Conservation (phyloP, 2,797 vertebrate species). For the Danio tinwini region DNA sequence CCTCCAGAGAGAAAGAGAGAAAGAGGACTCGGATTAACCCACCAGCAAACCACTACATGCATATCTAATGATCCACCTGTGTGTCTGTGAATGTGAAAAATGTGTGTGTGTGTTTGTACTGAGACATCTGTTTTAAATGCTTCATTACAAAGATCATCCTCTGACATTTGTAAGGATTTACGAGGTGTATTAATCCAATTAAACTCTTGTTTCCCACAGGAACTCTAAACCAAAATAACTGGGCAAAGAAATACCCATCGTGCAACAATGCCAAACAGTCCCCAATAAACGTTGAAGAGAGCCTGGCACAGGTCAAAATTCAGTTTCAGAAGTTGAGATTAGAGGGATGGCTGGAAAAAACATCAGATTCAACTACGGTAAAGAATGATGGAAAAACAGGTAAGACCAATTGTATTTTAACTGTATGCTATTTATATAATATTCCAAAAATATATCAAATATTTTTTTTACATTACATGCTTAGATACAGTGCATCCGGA, state of each 20-base stretch:
- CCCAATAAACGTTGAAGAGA: constrained; percentile 94
- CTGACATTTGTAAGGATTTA: background rate
- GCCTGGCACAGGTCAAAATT: constrained; percentile 90
- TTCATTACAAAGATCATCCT: background rate
- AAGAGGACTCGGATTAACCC: constrained; percentile 43
- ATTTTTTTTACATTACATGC: too few relatives aligned
- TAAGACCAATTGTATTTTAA: constrained; percentile 62
- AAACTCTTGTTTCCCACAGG: constrained; percentile 72
- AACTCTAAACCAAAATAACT: constrained; percentile 93
- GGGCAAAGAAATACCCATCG: constrained; percentile 93
- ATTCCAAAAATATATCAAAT: too few relatives aligned
- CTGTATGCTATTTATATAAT: background rate
- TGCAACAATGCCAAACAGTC: constrained; percentile 96
- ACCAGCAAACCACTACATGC: constrained; percentile 25
- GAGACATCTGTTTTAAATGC: background rate
- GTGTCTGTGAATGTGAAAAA: constrained; percentile 8
- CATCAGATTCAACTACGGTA: constrained; percentile 82
- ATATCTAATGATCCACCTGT: constrained; percentile 34
- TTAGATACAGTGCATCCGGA: too few relatives aligned
- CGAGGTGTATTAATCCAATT: background rate
- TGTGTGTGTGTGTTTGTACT: background rate
- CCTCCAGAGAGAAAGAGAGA: background rate
- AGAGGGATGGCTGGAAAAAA: constrained; percentile 87
- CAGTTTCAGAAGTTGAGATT: constrained; percentile 90
- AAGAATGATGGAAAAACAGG: constrained; percentile 96